Evolutionary conservation across 92 coral and sea anemone genomes (phyloP).

Genomic region (Paragorgia papillata): DNA sequence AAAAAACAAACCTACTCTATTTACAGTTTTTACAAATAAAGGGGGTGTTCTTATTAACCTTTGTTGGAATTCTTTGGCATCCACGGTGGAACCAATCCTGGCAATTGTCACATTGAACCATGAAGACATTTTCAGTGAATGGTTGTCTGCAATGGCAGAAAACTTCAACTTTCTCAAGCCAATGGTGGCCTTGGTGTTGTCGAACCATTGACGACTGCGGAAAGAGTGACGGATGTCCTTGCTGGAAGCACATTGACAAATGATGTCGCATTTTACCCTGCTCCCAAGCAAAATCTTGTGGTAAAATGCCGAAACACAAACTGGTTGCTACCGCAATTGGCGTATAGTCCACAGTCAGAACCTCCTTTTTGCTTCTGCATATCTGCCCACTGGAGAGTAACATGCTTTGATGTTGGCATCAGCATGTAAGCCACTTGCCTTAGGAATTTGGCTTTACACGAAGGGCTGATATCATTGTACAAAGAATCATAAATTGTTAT

Average conservation of each 20-base stretch:
- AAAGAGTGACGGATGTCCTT: background rate
- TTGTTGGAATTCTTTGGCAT: too few species aligned
- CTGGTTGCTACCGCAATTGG: too few species aligned
- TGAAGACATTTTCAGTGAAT: too few species aligned
- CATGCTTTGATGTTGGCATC: background rate
- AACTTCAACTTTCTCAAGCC: background rate
- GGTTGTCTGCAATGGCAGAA: too few species aligned
- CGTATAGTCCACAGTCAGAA: conserved; percentile 10
- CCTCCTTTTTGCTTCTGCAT: conserved; percentile 2
- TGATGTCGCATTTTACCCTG: conserved; percentile 11
- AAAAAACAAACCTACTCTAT: too few species aligned
- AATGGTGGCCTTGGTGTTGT: conserved; percentile 2
- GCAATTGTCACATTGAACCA: too few species aligned
- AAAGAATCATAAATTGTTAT: background rate
- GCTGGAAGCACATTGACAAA: conserved; percentile 3
- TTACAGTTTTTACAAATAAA: too few species aligned
- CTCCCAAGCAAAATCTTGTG: background rate
- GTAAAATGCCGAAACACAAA: conserved; percentile 3
- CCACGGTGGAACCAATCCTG: too few species aligned
- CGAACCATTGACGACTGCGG: background rate
- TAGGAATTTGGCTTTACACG: background rate
- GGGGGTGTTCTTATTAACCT: too few species aligned
- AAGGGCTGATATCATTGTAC: background rate
- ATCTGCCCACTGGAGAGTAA: conserved; percentile 7
- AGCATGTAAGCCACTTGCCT: background rate